These are phyloP conservation scores for Entelurus aequoreus DNA, from an alignment of 2,113 vertebrate species.

Conservation along the genomic window DNA sequence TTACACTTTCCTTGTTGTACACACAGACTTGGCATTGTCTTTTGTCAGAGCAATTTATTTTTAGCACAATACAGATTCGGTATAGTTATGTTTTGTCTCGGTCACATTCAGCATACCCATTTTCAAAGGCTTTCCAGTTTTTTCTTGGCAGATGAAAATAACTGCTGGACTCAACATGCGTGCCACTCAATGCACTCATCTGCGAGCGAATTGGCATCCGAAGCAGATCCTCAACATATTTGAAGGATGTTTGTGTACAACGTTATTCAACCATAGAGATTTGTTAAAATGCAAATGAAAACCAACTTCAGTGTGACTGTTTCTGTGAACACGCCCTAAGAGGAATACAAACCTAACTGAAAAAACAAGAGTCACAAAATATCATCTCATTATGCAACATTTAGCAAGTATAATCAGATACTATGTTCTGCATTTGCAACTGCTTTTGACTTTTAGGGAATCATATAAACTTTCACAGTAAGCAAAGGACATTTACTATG, in stretches of 20 bases:
- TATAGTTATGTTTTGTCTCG: not conserved
- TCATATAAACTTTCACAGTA: slow-evolving; percentile 21
- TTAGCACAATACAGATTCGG: not conserved
- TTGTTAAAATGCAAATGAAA: not conserved
- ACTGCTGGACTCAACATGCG: not conserved
- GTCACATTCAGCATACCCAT: not conserved
- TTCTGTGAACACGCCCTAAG: not conserved
- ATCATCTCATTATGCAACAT: not conserved
- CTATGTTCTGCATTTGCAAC: slow-evolving; percentile 25
- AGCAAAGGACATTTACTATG: not conserved
- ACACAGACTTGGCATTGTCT: not conserved
- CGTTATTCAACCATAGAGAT: too few species aligned
- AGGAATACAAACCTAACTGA: not conserved
- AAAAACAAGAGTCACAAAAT: not conserved
- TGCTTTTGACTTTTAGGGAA: slow-evolving; percentile 38
- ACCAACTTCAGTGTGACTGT: not conserved
- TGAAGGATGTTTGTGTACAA: not conserved
- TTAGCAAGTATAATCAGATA: slow-evolving; percentile 23
- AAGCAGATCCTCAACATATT: not conserved
- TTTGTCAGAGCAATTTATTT: not conserved
- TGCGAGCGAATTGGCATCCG: not conserved
- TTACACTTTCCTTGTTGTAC: slow-evolving; percentile 4
- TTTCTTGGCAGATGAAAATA: not conserved
- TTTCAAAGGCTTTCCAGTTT: not conserved
- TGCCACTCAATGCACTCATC: not conserved